Percentiles rank a stretch among this genome's conserved stretches.
Conservation (phyloP, 2,888 invertebrate genomes). For the Adelognathus sp. region DNA sequence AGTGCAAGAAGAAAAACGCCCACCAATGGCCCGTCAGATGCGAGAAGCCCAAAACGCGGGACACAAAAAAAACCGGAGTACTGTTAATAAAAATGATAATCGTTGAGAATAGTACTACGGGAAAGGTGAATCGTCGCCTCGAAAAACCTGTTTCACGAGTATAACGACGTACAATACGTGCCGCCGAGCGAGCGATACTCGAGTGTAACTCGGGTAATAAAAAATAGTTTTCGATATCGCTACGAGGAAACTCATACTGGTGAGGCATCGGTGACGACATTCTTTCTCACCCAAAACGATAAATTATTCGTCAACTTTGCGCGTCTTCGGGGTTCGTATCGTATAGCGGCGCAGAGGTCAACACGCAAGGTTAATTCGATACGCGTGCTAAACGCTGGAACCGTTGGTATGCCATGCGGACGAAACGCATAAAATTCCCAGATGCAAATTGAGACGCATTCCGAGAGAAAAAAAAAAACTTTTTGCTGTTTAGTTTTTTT, state of each 20-base stretch:
- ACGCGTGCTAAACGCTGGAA: neutral
- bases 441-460: neutral
- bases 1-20: neutral
- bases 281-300: neutral
- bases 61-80: neutral
- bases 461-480: neutral
- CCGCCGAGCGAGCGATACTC: neutral
- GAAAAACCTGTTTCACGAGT: neutral
- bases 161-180: neutral
- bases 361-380: too few species aligned
- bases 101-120: neutral
- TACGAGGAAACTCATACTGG: neutral
- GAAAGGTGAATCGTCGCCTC: neutral
- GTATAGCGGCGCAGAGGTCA: too few species aligned
- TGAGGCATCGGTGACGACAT: too few species aligned
- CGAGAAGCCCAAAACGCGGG: neutral
- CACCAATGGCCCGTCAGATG: neutral
- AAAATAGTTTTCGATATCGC: neutral
- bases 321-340: neutral
- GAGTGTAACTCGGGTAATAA: neutral
- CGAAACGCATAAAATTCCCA: neutral
- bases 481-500: neutral
- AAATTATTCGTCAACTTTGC: neutral
- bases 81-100: neutral
- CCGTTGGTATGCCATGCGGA: neutral